Base-by-base conservation (phyloP, 2,797 vertebrate species). In the Triplophysa bombifrons region DNA sequence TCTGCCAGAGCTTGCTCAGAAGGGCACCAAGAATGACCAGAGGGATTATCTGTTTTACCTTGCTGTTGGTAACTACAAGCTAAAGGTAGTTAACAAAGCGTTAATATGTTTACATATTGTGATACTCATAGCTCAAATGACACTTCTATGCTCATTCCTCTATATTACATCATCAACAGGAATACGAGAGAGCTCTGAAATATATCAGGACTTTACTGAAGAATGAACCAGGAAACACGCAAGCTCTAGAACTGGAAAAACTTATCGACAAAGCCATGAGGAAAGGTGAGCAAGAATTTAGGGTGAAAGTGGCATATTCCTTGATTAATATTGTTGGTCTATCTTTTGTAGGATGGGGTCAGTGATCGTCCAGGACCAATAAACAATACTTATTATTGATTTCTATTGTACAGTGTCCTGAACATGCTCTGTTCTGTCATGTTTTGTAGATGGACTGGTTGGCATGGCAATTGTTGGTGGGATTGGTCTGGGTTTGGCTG, bases 381-480 rank as follows among this genome's bases (percentile, higher is more conserved):
- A 48, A 48, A 13, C 13, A 13, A 48, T 14, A 48, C 46, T 50
- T 50, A 9, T 48, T 51, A 30, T 16, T 11, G 13, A 48, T 19
- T 14, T 72, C 6, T 19, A 72, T 6, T 55, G 20, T 8, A 55
- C n/a, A 20, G 53, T n/a, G 53, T 20, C 8, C 53, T 20, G 19
- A 53, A 53, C 19, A 53, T 56, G n/a, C n/a, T 56, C 19, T 56
- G n/a, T 30, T 10, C 9, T 16, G 11, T 86, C 53, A 82, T 48
- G 67, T 78, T 64, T 2, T 80, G 9, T 79, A 97, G 96, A 97
- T 38, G 96, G 96, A 22, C 81, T 97, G 79, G 95, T 97, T 1
- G 96, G 96, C 88, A 97, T 97, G 94, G 96, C 95, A 22, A 97
- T 97, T 0, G 95, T 96, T 0, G 95, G 95, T 0, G 95, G 96